Evolutionary conservation across 2,113 vertebrate species (phyloP).

Genomic region (Catagonus wagneri): DNA sequence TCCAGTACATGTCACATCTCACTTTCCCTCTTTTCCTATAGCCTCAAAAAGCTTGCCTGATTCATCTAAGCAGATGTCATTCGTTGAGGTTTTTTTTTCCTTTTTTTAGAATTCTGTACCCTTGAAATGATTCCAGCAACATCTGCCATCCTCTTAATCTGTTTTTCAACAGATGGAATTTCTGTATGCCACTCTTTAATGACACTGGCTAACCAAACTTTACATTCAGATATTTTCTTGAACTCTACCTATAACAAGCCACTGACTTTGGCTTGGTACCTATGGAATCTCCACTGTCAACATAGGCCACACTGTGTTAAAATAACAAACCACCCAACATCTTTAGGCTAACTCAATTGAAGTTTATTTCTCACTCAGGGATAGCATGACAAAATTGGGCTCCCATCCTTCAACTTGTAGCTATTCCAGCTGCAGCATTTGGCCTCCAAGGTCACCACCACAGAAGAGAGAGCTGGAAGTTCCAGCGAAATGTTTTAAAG

Average conservation of each 20-base stretch:
- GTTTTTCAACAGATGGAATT: slow-evolving; percentile 3
- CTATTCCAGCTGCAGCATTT: neutral
- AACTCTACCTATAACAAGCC: neutral
- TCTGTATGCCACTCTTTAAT: neutral
- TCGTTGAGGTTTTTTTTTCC: neutral
- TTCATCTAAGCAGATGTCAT: neutral
- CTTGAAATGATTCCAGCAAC: slow-evolving; percentile 38
- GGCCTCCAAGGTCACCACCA: neutral
- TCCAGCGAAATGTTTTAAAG: neutral
- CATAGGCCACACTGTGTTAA: neutral
- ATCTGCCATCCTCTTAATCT: slow-evolving; percentile 39
- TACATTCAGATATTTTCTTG: neutral
- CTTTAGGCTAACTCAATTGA: neutral
- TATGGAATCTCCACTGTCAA: neutral
- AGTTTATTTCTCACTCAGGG: neutral
- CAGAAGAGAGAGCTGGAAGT: neutral
- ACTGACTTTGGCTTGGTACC: neutral
- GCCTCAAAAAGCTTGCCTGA: neutral
- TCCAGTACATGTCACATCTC: neutral
- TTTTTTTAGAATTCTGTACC: neutral
- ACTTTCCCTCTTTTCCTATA: neutral
- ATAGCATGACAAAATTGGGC: neutral
- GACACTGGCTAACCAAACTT: neutral
- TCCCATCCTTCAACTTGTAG: neutral
- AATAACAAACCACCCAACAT: neutral